Conservation (phyloP, 2,113 vertebrate species). For the Sigmodon hispidus region DNA sequence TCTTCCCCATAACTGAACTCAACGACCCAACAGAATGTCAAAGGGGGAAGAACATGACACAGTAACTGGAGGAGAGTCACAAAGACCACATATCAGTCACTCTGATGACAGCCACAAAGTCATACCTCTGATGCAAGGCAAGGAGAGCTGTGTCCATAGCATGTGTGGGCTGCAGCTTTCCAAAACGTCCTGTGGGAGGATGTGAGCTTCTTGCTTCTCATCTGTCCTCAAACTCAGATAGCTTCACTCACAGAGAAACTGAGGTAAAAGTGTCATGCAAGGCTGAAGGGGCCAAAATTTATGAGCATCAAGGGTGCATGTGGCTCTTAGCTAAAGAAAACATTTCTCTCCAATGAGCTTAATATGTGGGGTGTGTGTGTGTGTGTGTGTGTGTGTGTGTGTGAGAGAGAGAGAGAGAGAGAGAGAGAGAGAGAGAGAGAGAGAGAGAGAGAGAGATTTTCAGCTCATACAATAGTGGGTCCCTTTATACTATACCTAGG, state of each 20-base stretch:
- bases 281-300: background rate
- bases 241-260: background rate
- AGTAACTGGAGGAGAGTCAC: background rate
- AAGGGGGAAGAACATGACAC: background rate
- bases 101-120: background rate
- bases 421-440: too few species aligned
- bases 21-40: background rate
- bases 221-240: background rate
- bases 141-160: background rate
- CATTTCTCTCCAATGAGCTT: background rate
- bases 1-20: conserved; percentile 32
- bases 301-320: background rate
- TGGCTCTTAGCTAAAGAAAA: background rate
- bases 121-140: background rate
- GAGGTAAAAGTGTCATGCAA: background rate
- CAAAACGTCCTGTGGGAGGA: background rate
- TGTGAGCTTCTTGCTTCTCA: background rate
- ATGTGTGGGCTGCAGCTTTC: background rate
- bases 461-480: too few species aligned
- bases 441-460: background rate
- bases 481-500: background rate
- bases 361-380: background rate
- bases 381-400: background rate
- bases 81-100: conserved; percentile 6
- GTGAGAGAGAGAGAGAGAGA: background rate